phyloP scores from a whole-genome alignment of 2,113 vertebrate species.

The Neotoma lepida region DNA sequence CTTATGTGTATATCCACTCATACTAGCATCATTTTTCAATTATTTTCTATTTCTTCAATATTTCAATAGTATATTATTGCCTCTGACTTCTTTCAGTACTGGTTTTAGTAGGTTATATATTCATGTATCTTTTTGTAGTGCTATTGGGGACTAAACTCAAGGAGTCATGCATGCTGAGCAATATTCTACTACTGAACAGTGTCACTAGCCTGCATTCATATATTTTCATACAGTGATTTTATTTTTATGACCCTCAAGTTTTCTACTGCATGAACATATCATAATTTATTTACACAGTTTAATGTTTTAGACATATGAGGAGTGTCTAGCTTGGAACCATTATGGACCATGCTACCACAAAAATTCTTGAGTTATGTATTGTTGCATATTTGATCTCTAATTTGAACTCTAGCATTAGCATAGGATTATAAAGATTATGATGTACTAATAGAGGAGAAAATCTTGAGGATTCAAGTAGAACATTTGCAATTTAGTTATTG shows the following conservation, averaged over 20 bases:
- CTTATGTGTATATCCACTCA: neutral
- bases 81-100: neutral
- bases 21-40: neutral
- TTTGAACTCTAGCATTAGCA: neutral
- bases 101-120: neutral
- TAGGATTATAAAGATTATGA: neutral
- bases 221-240: too few species aligned
- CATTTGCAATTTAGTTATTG: neutral
- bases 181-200: neutral
- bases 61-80: neutral
- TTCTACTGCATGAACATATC: neutral
- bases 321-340: neutral
- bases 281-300: neutral
- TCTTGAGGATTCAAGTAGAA: neutral
- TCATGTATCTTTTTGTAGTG: neutral
- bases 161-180: neutral
- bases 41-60: neutral
- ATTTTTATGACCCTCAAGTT: neutral
- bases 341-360: neutral
- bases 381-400: neutral
- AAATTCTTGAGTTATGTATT: neutral
- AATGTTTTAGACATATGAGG: neutral
- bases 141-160: neutral
- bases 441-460: neutral
- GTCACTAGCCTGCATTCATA: too few species aligned